phyloP scores from a whole-genome alignment of 2,888 invertebrate species.

The Tenthredo livida region DNA sequence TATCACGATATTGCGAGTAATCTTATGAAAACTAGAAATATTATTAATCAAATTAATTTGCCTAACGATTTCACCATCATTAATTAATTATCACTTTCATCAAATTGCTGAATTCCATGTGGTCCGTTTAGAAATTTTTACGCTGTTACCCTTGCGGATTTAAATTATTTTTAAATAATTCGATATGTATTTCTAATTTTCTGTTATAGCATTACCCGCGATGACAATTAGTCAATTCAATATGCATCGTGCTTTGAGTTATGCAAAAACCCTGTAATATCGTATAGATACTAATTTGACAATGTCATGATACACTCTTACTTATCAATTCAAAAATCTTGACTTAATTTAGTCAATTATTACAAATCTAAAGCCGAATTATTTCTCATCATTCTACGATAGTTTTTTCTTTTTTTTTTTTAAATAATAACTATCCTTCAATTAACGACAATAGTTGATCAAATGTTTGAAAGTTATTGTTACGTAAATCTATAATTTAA shows the following conservation, averaged over 20 bases:
- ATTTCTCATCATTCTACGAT: neutral
- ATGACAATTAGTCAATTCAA: conserved; percentile 13
- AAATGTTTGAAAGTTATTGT: neutral
- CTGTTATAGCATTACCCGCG: neutral
- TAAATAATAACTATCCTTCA: neutral
- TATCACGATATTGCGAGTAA: conserved; percentile 4
- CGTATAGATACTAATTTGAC: conserved; percentile 33
- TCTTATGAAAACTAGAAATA: neutral
- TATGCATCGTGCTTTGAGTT: conserved; percentile 42
- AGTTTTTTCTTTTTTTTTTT: too few species aligned
- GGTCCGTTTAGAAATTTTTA: too few species aligned
- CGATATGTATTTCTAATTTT: conserved; percentile 8
- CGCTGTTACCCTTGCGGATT: neutral
- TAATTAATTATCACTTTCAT: neutral
- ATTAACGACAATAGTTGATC: neutral
- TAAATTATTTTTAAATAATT: neutral
- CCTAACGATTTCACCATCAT: neutral
- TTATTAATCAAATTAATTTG: neutral
- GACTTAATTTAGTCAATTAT: neutral
- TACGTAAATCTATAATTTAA: neutral
- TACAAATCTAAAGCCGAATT: neutral
- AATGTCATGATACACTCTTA: neutral
- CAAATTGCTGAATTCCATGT: neutral
- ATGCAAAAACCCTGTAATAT: conserved; percentile 17
- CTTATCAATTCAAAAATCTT: neutral